These are phyloP conservation scores for Microcebus tavaratra DNA, from an alignment of 2,113 vertebrate genomes.

Conservation along the genomic window DNA sequence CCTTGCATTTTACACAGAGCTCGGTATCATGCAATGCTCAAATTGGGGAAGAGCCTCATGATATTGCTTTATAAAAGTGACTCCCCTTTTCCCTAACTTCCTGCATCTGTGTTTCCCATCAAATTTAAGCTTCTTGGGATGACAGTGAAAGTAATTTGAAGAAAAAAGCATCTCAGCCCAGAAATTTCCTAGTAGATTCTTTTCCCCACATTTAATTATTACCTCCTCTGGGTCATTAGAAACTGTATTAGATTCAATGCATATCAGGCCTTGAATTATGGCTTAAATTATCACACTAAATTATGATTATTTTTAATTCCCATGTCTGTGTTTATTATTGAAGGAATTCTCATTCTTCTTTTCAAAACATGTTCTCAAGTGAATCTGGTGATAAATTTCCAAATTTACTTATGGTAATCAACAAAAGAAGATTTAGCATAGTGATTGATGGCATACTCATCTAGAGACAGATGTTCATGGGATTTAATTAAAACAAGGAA, in stretches of 20 bases:
- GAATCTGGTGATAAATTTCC: constrained; percentile 23
- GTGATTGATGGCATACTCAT: constrained; percentile 62
- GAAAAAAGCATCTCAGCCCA: neutral
- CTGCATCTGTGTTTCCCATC: neutral
- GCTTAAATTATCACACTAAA: neutral
- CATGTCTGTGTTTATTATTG: neutral
- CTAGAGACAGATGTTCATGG: constrained; percentile 60
- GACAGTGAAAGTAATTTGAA: neutral
- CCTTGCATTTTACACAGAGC: neutral
- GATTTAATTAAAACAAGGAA: constrained; percentile 70
- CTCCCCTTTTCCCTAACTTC: neutral
- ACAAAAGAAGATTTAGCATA: constrained; percentile 72
- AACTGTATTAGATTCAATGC: neutral
- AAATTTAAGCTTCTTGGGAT: neutral
- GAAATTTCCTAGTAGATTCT: neutral
- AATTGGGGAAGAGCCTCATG: neutral
- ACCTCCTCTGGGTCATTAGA: neutral
- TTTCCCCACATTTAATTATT: neutral
- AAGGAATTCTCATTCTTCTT: constrained; percentile 21
- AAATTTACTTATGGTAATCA: constrained; percentile 41
- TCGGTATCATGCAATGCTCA: neutral
- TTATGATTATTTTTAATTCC: constrained; percentile 42
- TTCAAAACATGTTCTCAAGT: constrained; percentile 1
- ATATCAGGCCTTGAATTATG: neutral
- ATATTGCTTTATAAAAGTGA: neutral